Percentiles rank a stretch among this genome's conserved stretches.
phyloP scores from a whole-genome alignment of 2,113 vertebrate genomes.

The Heterocephalus glaber region DNA sequence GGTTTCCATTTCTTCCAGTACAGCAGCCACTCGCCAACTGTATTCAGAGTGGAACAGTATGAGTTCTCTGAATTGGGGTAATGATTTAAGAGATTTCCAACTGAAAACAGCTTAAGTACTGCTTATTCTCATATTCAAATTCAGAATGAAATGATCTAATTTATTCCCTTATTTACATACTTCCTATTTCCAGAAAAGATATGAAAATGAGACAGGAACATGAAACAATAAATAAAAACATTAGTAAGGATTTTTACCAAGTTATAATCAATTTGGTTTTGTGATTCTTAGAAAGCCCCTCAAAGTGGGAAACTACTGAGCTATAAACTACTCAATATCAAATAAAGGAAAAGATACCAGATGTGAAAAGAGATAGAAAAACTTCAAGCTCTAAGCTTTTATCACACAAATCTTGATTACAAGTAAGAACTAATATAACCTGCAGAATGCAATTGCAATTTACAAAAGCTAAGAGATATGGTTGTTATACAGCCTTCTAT shows the following conservation, averaged over 20 bases:
- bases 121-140: background rate
- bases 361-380: constrained; percentile 24
- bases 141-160: background rate
- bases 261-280: constrained; percentile 4
- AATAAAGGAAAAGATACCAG: background rate
- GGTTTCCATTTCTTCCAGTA: background rate
- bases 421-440: constrained; percentile 34
- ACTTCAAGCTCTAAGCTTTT: constrained; percentile 52
- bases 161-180: background rate
- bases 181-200: constrained; percentile 1
- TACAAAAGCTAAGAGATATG: constrained; percentile 53
- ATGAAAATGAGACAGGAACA: background rate
- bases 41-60: background rate
- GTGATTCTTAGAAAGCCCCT: constrained; percentile 39
- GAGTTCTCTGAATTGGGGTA: background rate
- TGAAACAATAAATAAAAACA: background rate
- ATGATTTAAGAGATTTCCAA: background rate
- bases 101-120: background rate
- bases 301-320: background rate
- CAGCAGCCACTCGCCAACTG: fast-evolving
- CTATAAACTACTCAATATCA: background rate
- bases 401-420: constrained; percentile 54
- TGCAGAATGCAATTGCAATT: constrained; percentile 32
- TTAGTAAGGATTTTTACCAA: constrained; percentile 1
- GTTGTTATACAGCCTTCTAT: constrained; percentile 22